These are phyloP conservation scores for Pagrus major DNA, from an alignment of 2,113 vertebrate genomes.

Conservation along the genomic window DNA sequence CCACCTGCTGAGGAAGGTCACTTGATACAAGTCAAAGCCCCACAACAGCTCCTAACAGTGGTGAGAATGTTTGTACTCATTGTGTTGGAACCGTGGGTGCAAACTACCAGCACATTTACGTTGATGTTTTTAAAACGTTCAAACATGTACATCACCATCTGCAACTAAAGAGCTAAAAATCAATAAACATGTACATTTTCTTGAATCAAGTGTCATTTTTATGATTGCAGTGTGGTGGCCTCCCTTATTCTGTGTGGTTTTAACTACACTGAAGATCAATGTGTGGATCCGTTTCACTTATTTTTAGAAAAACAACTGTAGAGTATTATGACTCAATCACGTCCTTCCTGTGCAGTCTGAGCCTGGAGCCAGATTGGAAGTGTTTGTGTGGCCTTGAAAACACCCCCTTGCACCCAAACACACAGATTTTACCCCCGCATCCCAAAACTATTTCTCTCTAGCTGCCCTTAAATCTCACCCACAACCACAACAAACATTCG, in stretches of 20 bases:
- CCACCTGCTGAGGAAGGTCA: neutral
- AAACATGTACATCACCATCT: neutral
- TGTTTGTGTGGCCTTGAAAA: conserved; percentile 64
- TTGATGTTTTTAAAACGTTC: neutral
- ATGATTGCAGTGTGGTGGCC: neutral
- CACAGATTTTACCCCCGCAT: conserved; percentile 49
- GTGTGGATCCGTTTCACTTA: neutral
- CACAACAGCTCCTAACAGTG: too few species aligned
- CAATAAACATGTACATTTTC: neutral
- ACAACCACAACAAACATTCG: conserved; percentile 62
- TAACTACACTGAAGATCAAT: neutral
- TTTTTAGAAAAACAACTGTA: neutral
- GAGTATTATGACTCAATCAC: conserved; percentile 1
- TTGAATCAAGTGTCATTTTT: too few species aligned
- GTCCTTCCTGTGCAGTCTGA: conserved; percentile 21
- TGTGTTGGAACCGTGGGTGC: neutral
- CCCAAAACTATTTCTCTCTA: conserved; percentile 51
- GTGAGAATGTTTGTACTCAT: too few species aligned
- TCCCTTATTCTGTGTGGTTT: neutral
- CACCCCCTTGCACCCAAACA: conserved; percentile 32
- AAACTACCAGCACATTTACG: neutral
- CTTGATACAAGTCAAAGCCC: too few species aligned
- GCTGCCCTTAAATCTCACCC: conserved; percentile 52
- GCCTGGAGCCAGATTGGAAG: conserved; percentile 38
- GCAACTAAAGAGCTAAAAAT: neutral